Evolutionary conservation across 2,888 invertebrate species (phyloP).

Genomic region (Meghimatium bilineatum): DNA sequence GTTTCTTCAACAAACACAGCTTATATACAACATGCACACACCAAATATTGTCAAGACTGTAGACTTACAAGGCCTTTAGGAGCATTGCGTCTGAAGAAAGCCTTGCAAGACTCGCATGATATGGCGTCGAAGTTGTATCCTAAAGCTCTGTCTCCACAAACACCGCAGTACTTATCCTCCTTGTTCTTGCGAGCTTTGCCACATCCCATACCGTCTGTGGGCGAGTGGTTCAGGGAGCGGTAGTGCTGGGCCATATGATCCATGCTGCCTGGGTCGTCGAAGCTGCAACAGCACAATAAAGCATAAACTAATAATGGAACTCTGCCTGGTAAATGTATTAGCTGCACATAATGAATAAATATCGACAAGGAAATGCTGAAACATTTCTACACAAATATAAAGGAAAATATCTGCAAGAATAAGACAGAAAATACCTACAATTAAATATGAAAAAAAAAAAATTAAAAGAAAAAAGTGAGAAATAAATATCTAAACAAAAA

Average conservation of each 20-base stretch:
- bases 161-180: constrained; percentile 77
- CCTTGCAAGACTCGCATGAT: constrained; percentile 78
- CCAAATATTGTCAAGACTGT: no score
- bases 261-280: constrained; percentile 72
- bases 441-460: no score
- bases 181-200: constrained; percentile 73
- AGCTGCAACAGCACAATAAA: constrained; percentile 59
- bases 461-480: no score
- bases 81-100: constrained; percentile 77
- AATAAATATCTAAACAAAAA: no score
- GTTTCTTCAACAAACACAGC: no score
- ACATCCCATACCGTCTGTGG: constrained; percentile 61
- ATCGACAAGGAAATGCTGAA: no score
- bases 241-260: constrained; percentile 58
- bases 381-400: no score
- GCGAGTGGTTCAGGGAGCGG: constrained; percentile 67
- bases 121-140: constrained; percentile 78
- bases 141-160: constrained; percentile 76
- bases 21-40: no score
- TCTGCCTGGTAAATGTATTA: background rate
- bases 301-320: background rate
- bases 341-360: no score
- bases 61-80: constrained; percentile 76
- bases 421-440: no score
- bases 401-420: no score